Conservation (phyloP, 2,113 vertebrate genomes). For the Blennius ocellaris region DNA sequence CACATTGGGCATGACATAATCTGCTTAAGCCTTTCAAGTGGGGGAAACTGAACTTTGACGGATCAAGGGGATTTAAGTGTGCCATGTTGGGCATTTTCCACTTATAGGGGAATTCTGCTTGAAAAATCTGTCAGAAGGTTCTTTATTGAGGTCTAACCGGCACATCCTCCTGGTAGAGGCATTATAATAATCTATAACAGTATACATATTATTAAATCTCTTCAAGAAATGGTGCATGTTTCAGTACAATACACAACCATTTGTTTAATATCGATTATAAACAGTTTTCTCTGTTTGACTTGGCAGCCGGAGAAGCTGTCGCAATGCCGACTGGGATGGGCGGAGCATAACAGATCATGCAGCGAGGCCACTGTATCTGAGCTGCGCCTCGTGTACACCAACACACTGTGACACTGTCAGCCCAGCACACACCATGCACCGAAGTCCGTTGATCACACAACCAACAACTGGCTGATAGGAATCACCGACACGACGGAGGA, state of each 20-base stretch:
- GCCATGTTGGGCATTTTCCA: conserved; percentile 8
- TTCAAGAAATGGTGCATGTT: not conserved
- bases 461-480: not conserved
- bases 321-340: conserved; percentile 65
- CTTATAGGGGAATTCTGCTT: conserved; percentile 19
- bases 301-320: conserved; percentile 40
- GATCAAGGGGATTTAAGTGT: conserved; percentile 46
- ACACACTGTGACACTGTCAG: conserved; percentile 21
- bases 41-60: conserved; percentile 39
- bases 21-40: conserved; percentile 50
- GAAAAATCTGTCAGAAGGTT: conserved; percentile 20
- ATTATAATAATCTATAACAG: not conserved
- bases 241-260: not conserved
- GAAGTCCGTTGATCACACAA: not conserved
- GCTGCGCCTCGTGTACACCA: conserved; percentile 35
- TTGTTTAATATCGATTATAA: not conserved
- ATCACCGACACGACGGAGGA: not conserved
- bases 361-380: conserved; percentile 47
- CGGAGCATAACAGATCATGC: conserved; percentile 64
- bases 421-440: conserved; percentile 40
- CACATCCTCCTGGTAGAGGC: not conserved
- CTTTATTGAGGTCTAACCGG: not conserved
- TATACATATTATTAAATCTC: conserved; percentile 12
- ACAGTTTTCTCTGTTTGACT: conserved; percentile 10
- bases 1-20: conserved; percentile 18